A percentile compares a stretch with the other conserved stretches of the same genome.
phyloP scores from a whole-genome alignment of 2,888 invertebrate species.

The Diarsia mendica region DNA sequence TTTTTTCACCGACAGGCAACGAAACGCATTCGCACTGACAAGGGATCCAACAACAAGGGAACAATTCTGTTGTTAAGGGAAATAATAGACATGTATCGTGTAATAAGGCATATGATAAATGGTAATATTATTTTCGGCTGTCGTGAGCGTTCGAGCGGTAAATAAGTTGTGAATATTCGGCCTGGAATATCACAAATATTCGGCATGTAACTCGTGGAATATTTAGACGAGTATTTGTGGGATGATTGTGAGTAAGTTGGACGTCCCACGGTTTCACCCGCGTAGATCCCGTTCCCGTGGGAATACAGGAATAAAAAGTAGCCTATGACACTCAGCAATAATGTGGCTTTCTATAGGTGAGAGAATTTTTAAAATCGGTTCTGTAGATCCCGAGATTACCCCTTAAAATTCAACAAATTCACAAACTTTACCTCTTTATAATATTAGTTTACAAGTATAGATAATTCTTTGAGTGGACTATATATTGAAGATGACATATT shows the following conservation, averaged over 20 bases:
- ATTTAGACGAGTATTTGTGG: not conserved
- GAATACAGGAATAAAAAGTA: too few relatives aligned
- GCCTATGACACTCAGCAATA: too few relatives aligned
- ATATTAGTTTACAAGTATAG: too few relatives aligned
- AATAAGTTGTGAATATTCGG: constrained; percentile 35
- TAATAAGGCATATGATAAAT: constrained; percentile 59
- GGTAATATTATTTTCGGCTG: constrained; percentile 37
- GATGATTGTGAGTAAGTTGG: not conserved
- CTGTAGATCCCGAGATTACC: too few relatives aligned
- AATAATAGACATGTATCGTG: constrained; percentile 27
- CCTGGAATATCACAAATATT: constrained; percentile 26
- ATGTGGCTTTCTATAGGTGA: too few relatives aligned
- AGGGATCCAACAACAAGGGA: not conserved
- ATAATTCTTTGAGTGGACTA: too few relatives aligned
- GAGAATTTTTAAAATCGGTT: too few relatives aligned
- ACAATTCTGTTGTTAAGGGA: constrained; percentile 29
- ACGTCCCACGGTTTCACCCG: too few relatives aligned
- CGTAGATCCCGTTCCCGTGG: too few relatives aligned
- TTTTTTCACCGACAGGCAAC: not conserved
- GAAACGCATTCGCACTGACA: constrained; percentile 6
- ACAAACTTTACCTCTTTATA: too few relatives aligned
- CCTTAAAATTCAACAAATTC: too few relatives aligned
- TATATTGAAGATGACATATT: not conserved
- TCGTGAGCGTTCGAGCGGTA: constrained; percentile 10
- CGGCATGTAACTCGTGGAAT: not conserved